Evolutionary conservation across 2,888 invertebrate species (phyloP), one percentile per base, ranked within the genome.

Genomic region (Parnassius glacialis): DNA sequence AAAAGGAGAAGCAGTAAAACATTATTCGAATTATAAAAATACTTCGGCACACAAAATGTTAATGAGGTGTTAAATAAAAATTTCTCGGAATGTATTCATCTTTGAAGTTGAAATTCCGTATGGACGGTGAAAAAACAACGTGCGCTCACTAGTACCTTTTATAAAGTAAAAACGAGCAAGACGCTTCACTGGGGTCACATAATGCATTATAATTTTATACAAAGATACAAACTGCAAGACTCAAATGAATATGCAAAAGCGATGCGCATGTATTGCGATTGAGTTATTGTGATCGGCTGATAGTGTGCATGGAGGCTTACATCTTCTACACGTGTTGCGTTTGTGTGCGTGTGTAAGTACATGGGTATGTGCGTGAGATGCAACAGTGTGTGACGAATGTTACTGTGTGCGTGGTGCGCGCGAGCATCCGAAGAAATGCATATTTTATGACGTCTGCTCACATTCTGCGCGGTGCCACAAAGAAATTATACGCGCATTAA

Each of bases 401-500:
- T 57, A 48, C 45, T 52, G 68, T 68, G 72, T 68, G 70, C 62
- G 70, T 56, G 60, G 45, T 54, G 57, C 60, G 48, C 73, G 79
- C 83, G 79, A 78, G 85, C 84, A 83, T 72, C 80, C 80, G 82
- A 85, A 90, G 90, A 91, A 90, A 90, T 90, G 90, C 90, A 90
- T 90, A 90, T 89, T 91, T 91, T 91, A 91, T 90, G 91, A 91
- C 88, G 91, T 89, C 89, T 89, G 87, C 79, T 81, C 86, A 87
- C 88, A 89, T 90, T 88, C 87, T 85, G 84, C 86, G 90, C 91
- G 91, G 91, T 90, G 89, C 91, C 90, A 90, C 91, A 91, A 91
- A 91, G 91, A 90, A 91, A 91, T 91, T 91, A 91, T 91, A 91
- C 91, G 91, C 87, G 80, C 87, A 89, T 90, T 90, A 90, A 91